Percentiles rank a stretch among this genome's conserved stretches.
These are phyloP conservation scores for Pissodes strobi DNA, from an alignment of 1,140 invertebrate species.

Conservation along the genomic window DNA sequence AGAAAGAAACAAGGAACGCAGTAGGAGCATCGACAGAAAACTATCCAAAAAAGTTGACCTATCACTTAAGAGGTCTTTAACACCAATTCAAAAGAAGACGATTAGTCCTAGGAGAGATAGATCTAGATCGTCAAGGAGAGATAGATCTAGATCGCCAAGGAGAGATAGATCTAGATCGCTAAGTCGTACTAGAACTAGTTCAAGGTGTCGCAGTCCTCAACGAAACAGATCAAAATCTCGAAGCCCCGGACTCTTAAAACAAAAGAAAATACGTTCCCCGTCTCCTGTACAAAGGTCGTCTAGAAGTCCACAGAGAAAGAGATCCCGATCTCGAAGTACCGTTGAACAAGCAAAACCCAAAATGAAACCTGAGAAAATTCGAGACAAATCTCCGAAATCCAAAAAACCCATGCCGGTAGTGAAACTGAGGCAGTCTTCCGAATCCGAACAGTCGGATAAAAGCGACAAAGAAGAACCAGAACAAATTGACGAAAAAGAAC, in stretches of 20 bases:
- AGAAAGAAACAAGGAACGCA: not conserved
- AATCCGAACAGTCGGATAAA: conserved; percentile 63
- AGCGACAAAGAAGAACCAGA: conserved; percentile 56
- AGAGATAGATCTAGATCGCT: conserved; percentile 59
- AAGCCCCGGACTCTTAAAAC: not conserved
- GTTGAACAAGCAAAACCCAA: conserved; percentile 45
- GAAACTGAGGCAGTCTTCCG: conserved; percentile 66
- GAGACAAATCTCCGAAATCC: conserved; percentile 26
- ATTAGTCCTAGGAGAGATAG: conserved; percentile 21
- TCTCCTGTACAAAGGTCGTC: not conserved
- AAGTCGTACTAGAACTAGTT: conserved; percentile 36
- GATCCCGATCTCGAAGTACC: conserved; percentile 11
- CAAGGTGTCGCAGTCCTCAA: conserved; percentile 13
- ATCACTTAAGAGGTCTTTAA: conserved; percentile 4
- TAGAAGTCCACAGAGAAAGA: conserved; percentile 16
- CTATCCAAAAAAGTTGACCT: not conserved
- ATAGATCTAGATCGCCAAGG: conserved; percentile 59
- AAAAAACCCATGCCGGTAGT: conserved; percentile 60
- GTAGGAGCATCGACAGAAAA: not conserved
- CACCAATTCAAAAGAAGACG: not conserved
- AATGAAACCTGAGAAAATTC: conserved; percentile 38
- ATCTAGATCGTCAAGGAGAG: no score
- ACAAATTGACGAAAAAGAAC: conserved; percentile 60
- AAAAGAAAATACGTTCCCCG: not conserved
- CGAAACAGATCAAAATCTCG: conserved; percentile 31